phyloP scores from a whole-genome alignment of 2,888 invertebrate genomes.

The Brachypterus glaber region DNA sequence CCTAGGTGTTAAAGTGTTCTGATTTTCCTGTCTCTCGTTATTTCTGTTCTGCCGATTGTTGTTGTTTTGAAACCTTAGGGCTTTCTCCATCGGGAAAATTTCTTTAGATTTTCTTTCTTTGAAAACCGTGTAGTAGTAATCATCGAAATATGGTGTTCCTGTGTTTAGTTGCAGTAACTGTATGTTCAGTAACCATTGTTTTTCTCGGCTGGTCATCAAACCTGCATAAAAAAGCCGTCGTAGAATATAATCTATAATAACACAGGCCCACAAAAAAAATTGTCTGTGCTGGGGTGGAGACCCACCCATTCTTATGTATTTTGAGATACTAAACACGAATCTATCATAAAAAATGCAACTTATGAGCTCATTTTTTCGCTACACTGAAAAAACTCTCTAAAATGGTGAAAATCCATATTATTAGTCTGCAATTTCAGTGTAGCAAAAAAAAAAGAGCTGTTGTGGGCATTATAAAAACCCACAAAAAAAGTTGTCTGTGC shows the following conservation, averaged over 20 bases:
- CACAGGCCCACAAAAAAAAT: no score
- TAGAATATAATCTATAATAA: slow-evolving; percentile 24
- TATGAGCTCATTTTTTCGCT: no score
- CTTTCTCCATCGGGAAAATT: slow-evolving; percentile 53
- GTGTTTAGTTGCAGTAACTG: slow-evolving; percentile 89
- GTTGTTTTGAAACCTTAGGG: slow-evolving; percentile 44
- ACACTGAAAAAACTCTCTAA: no score
- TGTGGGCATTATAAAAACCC: no score
- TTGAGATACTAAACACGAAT: no score
- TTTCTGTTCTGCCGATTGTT: slow-evolving; percentile 29
- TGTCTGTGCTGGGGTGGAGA: no score
- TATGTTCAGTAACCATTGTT: slow-evolving; percentile 94
- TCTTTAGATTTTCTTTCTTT: slow-evolving; percentile 54
- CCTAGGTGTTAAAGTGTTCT: slow-evolving; percentile 43
- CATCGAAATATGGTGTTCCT: slow-evolving; percentile 84
- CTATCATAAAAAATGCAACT: no score
- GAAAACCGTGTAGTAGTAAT: slow-evolving; percentile 88
- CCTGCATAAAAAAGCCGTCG: slow-evolving; percentile 54
- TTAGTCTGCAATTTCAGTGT: no score
- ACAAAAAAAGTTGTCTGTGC: no score
- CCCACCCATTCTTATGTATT: no score
- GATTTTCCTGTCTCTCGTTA: slow-evolving; percentile 43
- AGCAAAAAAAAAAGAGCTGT: no score
- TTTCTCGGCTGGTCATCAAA: slow-evolving; percentile 88
- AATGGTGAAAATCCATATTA: no score